Conservation (phyloP, 2,113 vertebrate species). For the Leptocoma aspasia region DNA sequence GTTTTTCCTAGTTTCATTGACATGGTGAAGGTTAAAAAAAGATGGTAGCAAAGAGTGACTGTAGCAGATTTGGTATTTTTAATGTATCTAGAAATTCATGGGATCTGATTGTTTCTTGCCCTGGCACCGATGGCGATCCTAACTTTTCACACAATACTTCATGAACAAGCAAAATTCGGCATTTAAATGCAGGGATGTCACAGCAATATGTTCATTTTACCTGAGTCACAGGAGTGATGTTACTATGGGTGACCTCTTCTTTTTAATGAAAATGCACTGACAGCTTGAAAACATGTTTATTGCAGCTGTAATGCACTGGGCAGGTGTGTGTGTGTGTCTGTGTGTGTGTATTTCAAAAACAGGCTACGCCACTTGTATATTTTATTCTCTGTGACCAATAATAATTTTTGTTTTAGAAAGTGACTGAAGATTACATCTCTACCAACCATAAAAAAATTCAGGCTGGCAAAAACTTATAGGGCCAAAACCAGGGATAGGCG, state of each 20-base stretch:
- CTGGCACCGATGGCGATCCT: background rate
- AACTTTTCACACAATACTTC: background rate
- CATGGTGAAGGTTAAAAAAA: background rate
- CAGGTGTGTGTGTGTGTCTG: accelerated
- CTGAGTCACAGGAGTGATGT: background rate
- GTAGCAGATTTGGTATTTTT: background rate
- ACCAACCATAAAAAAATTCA: background rate
- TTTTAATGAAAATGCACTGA: background rate
- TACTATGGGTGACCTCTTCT: background rate
- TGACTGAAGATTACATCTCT: background rate
- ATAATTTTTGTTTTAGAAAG: background rate
- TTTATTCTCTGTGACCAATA: background rate
- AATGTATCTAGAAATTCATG: background rate
- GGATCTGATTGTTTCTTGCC: background rate
- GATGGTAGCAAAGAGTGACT: background rate
- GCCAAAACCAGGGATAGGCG: background rate
- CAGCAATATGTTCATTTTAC: background rate
- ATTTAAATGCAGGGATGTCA: background rate
- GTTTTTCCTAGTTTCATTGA: background rate
- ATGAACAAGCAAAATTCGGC: background rate
- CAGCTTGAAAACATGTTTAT: background rate
- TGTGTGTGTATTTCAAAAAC: background rate
- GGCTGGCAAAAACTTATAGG: background rate
- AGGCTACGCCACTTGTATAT: background rate
- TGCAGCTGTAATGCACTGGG: background rate